Evolutionary conservation across 2,113 vertebrate species (phyloP), one percentile per base, ranked within the genome.

Genomic region (Hyla sarda): DNA sequence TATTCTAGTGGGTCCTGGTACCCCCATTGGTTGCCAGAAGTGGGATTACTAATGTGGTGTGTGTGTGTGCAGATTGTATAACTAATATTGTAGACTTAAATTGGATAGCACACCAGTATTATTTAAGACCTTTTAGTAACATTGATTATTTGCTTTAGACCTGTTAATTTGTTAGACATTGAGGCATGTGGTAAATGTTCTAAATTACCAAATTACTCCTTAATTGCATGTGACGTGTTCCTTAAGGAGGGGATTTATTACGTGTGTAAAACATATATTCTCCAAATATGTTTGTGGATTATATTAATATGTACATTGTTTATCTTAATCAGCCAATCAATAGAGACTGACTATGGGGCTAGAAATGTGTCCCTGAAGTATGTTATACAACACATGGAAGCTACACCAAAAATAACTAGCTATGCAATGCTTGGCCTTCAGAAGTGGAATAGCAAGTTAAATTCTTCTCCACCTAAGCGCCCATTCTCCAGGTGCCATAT

Each of bases 401-500:
- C 93, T 50, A 98, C 97, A 19, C 98, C 98, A 0, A 99, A 99
- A 93, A 96, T 99, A 82, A 89, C 94, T 71, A 95, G 96, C 87
- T 99, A 99, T 5, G 97, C 98, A 0, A 93, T 97, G 90, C 94
- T 97, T 80, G 98, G 98, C 0, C 90, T 96, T 12, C 96, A 95
- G 85, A 98, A 96, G 71, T 99, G 98, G 98, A 97, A 92, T 93
- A 97, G 96, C 92, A 92, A 90, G 83, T 88, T 97, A 91, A 93
- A 91, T 0, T 84, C 87, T 78, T 92, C 75, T 82, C 88, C 90
- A 74, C 82, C 91, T 11, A 90, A 91, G 75, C 50, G 83, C 19
- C 92, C 95, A 0, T 99, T 99, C 93, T 97, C 97, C 30, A 96
- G 97, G 54, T 96, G 98, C 87, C 98, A 99, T 0, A 95, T 99